phyloP scores from a whole-genome alignment of 2,888 invertebrate genomes.

The Nemapogon koenigi region DNA sequence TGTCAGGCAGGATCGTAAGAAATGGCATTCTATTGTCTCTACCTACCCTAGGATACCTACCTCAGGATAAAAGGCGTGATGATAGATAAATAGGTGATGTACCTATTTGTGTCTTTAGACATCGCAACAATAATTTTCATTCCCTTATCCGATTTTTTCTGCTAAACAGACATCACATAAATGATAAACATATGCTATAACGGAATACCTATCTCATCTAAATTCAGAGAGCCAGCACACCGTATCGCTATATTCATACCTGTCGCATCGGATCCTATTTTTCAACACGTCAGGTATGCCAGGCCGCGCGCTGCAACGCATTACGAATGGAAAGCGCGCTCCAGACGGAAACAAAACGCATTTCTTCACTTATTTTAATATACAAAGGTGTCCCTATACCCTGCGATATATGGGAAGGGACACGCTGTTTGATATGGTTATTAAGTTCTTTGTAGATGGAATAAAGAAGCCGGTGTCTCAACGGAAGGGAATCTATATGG shows the following conservation, averaged over 20 bases:
- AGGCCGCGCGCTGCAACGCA: conserved; percentile 27
- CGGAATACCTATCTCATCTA: conserved; percentile 17
- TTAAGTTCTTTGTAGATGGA: conserved; percentile 57
- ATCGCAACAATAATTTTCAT: too few relatives aligned
- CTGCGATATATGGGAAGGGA: conserved; percentile 54
- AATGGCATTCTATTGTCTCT: too few relatives aligned
- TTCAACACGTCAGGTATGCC: conserved; percentile 33
- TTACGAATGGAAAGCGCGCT: conserved; percentile 44
- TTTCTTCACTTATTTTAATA: conserved; percentile 53
- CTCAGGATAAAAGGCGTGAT: too few relatives aligned
- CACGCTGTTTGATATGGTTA: conserved; percentile 63
- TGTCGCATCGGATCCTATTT: conserved; percentile 17
- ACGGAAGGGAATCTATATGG: too few relatives aligned
- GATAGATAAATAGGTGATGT: too few relatives aligned
- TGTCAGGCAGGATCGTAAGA: too few relatives aligned
- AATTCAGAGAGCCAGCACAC: conserved; percentile 5
- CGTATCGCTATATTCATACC: conserved; percentile 6
- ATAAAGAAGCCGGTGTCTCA: conserved; percentile 40
- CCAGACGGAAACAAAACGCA: conserved; percentile 51
- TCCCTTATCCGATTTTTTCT: too few relatives aligned
- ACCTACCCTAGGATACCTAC: too few relatives aligned
- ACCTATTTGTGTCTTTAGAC: too few relatives aligned
- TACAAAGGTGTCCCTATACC: conserved; percentile 34
- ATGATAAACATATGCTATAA: too few relatives aligned
- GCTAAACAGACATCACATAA: too few relatives aligned